A percentile compares a stretch with the other conserved stretches of the same genome.
Conservation (phyloP, 2,888 invertebrate genomes). For the Petrolisthes manimaculis region DNA sequence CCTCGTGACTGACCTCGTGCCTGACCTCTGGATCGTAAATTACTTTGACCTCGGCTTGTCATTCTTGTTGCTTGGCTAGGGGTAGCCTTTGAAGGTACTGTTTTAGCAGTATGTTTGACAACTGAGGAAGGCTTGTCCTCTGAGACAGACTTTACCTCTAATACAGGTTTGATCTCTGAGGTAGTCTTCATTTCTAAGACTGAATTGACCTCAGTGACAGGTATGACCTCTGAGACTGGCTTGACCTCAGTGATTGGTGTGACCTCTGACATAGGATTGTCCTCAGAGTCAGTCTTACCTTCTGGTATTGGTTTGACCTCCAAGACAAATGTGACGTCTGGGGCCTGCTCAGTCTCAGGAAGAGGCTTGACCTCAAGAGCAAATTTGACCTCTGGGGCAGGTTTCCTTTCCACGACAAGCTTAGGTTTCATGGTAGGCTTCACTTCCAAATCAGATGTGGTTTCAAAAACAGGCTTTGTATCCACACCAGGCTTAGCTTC, state of each 20-base stretch:
- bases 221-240: background rate
- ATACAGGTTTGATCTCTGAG: background rate
- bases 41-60: background rate
- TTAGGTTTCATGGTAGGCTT: background rate
- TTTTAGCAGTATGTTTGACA: background rate
- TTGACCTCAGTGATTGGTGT: background rate
- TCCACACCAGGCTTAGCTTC: background rate
- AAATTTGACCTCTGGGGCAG: background rate
- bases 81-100: background rate
- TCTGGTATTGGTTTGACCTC: background rate
- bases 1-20: background rate
- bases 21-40: background rate
- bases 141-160: background rate
- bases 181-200: background rate
- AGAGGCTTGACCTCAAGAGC: background rate
- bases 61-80: background rate
- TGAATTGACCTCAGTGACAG: background rate
- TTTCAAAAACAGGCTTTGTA: background rate
- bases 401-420: background rate
- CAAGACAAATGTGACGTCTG: background rate
- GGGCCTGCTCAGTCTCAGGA: background rate
- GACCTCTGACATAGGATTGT: background rate
- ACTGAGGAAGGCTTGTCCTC: conserved; percentile 1
- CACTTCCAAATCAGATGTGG: background rate
- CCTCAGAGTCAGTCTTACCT: background rate